Base-by-base conservation (phyloP, 2,113 vertebrate species). In the Silurus meridionalis region DNA sequence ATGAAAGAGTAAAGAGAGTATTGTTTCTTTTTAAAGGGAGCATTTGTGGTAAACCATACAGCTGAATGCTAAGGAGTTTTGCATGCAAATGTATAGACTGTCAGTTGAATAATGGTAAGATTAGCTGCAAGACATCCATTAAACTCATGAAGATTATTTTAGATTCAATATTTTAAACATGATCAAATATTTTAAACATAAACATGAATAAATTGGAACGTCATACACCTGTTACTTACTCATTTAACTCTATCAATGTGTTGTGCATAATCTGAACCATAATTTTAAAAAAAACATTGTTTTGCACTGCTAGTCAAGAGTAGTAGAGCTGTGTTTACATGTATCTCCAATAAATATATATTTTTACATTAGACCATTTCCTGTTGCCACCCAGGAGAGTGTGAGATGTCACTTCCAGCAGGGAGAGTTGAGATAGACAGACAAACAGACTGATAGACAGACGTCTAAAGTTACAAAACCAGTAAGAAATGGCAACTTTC, bases 291-390 rank as follows among this genome's bases (percentile, higher is more conserved):
- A 48, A 48, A 19, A 4, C 67, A 6, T 1, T 48, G 15, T 4
- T 37, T 14, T 37, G 6, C 14, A 69, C 37, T 21, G 69, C 48
- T 48, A 72, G 17, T 48, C 37, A 72, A 72, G 15, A 50, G 17
- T 72, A 19, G 48, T 9, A 50, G 46, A 72, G 37, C 5, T 5
- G 69, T 9, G 15, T 21, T 72, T 69, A 81, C 4, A 58, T 64
- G 72, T 82, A 89, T 92, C 80, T 53, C 79, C 61, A 83, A 37
- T 52, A 91, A 91, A 90, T 84, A 91, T 89, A 15, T 93, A 92
- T 89, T 93, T 94, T 94, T 93, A 91, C 58, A 83, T n/a, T 69
- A 46, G 88, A 84, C 80, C 87, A 89, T 91, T 94, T 95, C 93
- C 94, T 91, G 91, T 77, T 69, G 74, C 58, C 53, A 78, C 87